Base-by-base conservation (phyloP, 2,113 vertebrate genomes). In the Cacatua alba region DNA sequence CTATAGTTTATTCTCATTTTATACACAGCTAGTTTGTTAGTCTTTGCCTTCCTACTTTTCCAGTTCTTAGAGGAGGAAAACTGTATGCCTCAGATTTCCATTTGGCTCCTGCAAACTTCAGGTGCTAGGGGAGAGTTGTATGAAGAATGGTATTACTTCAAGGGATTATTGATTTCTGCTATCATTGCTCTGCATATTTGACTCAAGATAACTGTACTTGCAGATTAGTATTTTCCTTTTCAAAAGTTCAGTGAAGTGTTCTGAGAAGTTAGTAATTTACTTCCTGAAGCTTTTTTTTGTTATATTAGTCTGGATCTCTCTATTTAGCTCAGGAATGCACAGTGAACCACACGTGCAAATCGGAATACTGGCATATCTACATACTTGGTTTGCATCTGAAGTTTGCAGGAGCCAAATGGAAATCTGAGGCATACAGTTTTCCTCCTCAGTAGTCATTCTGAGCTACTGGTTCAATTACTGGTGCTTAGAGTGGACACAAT, bases 91-190 rank as follows among this genome's bases (percentile, higher is more conserved):
- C 33, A 37, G 33, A 17, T 91, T 92, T 70, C 44, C 21, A 60
- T 85, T 91, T 82, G 70, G 23, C 46, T 69, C n/a, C 88, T 69
- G 69, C 41, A 75, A 55, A n/a, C 55, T 69, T 68, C 21, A 71
- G 80, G 63, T 77, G 62, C 28, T 70, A 69, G 21, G 15, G 25
- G 23, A 78, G 15, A 10, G 5, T 33, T 93, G 5, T 75, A 35
- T 65, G 41, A 87, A 35, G 63, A 93, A 60, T 60, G 46, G 44
- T 80, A 44, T 87, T 88, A 65, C 60, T 92, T 75, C 49, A 82
- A 86, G 63, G 49, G 51, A 53, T 85, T 92, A 79, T 79, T 86
- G 80, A 81, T 91, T 96, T 91, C 33, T 70, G 21, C 48, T 86
- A 1, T 76, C 82, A 74, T 65, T 90, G 53, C 29, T 77, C 31